These are phyloP conservation scores for Malurus splendens DNA, from an alignment of 2,797 vertebrate genomes.

Conservation along the genomic window DNA sequence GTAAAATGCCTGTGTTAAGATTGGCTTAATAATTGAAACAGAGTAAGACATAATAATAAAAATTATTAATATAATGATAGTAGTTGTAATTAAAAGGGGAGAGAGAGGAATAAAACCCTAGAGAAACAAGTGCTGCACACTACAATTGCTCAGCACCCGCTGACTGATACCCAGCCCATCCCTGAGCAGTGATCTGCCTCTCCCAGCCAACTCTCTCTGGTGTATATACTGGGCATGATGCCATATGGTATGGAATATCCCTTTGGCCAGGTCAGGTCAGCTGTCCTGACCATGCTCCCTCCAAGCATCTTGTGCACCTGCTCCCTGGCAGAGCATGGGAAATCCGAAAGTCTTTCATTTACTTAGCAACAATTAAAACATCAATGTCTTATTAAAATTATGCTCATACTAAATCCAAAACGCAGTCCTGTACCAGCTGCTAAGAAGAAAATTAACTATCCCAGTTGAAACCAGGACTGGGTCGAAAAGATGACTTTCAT, in stretches of 20 bases:
- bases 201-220: not conserved
- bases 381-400: not conserved
- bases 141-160: not conserved
- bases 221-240: not conserved
- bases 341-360: not conserved
- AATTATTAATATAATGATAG: not conserved
- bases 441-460: not conserved
- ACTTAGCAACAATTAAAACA: not conserved
- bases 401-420: not conserved
- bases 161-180: rapidly evolving
- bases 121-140: not conserved
- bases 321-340: not conserved
- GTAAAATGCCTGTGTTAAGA: not conserved
- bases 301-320: not conserved
- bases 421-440: not conserved
- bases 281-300: not conserved
- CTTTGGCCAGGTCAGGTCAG: not conserved
- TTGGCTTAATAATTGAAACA: not conserved
- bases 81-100: not conserved
- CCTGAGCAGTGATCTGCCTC: not conserved
- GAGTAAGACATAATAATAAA: not conserved
- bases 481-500: not conserved
- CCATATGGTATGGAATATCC: not conserved
- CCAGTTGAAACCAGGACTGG: not conserved
- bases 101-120: not conserved